A percentile compares a stretch with the other conserved stretches of the same genome.
Conservation (phyloP, 2,888 invertebrate species). For the Ochropleura leucogaster region DNA sequence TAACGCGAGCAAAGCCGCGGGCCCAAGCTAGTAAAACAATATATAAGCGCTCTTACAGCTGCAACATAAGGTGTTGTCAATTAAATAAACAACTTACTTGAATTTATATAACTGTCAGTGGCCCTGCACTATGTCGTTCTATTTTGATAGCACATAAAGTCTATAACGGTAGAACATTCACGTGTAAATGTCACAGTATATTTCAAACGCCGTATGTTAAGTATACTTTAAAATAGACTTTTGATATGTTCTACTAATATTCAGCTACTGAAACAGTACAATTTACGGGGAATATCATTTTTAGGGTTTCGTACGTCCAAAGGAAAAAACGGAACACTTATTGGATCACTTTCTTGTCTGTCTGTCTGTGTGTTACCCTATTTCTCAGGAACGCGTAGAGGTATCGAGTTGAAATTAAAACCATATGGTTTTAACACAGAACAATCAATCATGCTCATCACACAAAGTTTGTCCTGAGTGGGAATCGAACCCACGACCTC, state of each 20-base stretch:
- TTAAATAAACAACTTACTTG: too few relatives aligned
- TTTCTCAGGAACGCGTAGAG: too few relatives aligned
- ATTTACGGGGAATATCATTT: background rate
- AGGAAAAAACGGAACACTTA: too few relatives aligned
- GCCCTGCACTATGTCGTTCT: background rate
- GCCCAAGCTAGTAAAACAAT: background rate
- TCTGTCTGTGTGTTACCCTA: too few relatives aligned
- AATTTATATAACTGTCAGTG: background rate
- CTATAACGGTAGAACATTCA: background rate
- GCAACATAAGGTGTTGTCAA: background rate
- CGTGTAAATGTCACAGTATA: slow-evolving; percentile 6
- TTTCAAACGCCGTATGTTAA: background rate
- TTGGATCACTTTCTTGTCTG: too few relatives aligned
- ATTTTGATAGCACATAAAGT: slow-evolving; percentile 1
- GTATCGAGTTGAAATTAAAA: too few relatives aligned
- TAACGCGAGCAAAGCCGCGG: too few relatives aligned
- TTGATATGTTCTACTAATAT: background rate
- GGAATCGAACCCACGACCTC: too few relatives aligned
- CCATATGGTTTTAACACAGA: too few relatives aligned
- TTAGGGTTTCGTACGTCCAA: too few relatives aligned
- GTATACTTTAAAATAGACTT: slow-evolving; percentile 5
- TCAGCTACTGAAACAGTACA: background rate
- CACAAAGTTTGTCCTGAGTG: too few relatives aligned
- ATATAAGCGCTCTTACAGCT: background rate
- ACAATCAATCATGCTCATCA: too few relatives aligned